Evolutionary conservation across 2,888 invertebrate genomes (phyloP), one percentile per base, ranked within the genome.

Genomic region (Melitaea athalia): DNA sequence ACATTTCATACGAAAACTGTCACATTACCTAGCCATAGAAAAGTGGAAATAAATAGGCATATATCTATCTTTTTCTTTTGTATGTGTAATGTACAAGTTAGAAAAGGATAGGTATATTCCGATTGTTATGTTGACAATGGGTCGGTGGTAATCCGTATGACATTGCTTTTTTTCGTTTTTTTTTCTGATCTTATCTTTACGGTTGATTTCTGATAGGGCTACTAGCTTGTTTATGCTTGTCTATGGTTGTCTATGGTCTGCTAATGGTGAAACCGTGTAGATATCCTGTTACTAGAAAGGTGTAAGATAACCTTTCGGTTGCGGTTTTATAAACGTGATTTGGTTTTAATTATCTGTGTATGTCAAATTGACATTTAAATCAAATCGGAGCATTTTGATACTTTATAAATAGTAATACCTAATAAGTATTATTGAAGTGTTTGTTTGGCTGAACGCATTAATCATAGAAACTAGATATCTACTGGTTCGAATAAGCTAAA

Each of bases 1-100:
- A 91, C 88, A 88, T 87, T 87, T 87, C 89, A 89, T 86, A 89
- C 83, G 85, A 87, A 87, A 89, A 87, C 91, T 92, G 92, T 91
- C 91, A 90, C 89, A 91, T 91, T 88, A 84, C 82, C 81, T 75
- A 79, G 77, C 83, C 80, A 87, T 89, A 87, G 87, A 87, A 88
- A 88, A 90, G 87, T 86, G 87, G 89, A 88, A 91, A 89, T 86
- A 89, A 87, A 90, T 87, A 87, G 84, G 85, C 78, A 73, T 76
- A 77, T 79, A 77, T 76, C 84, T 76, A 81, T 88, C 91, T 81
- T 89, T 74, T 75, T 89, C 82, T 68, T 65, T 63, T 74, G 59
- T 65, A 47, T 67, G 59, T 65, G 52, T 68, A 67, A 72, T 73
- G 69, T 71, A 70, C 68, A 72, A 62, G 85, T 75, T 73, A 78